Conservation (phyloP, 1,140 invertebrate species). For the Aphelenchoides besseyi region DNA sequence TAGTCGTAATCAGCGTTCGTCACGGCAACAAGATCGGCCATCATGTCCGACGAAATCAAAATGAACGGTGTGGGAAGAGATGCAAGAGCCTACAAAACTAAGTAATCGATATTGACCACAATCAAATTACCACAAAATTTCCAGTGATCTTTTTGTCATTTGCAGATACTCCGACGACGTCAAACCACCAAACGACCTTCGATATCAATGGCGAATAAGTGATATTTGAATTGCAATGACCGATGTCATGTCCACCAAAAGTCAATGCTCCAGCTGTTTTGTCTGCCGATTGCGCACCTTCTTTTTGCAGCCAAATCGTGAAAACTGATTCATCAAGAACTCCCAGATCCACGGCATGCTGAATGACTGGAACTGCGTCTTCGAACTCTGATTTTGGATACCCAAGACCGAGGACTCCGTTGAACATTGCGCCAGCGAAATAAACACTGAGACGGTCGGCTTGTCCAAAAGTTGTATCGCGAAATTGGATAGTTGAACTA, state of each 20-base stretch:
- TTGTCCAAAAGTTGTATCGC: neutral
- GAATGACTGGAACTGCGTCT: conserved; percentile 3
- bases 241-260: conserved; percentile 2
- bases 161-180: neutral
- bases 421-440: neutral
- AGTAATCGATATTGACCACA: neutral
- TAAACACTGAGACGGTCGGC: neutral
- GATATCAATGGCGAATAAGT: neutral
- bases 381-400: neutral
- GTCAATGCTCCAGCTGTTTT: neutral
- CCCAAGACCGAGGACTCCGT: conserved; percentile 11
- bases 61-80: neutral
- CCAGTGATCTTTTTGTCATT: neutral
- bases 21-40: neutral
- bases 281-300: neutral
- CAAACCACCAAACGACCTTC: neutral
- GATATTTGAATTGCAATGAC: neutral
- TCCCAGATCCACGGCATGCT: conserved; percentile 7
- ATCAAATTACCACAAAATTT: neutral
- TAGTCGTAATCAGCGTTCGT: neutral
- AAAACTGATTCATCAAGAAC: conserved; percentile 2
- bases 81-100: neutral
- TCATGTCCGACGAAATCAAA: neutral
- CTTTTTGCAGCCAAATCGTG: conserved; percentile 13
- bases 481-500: neutral